Conservation (phyloP, 2,888 invertebrate species). For the Melinaea marsaeus region DNA sequence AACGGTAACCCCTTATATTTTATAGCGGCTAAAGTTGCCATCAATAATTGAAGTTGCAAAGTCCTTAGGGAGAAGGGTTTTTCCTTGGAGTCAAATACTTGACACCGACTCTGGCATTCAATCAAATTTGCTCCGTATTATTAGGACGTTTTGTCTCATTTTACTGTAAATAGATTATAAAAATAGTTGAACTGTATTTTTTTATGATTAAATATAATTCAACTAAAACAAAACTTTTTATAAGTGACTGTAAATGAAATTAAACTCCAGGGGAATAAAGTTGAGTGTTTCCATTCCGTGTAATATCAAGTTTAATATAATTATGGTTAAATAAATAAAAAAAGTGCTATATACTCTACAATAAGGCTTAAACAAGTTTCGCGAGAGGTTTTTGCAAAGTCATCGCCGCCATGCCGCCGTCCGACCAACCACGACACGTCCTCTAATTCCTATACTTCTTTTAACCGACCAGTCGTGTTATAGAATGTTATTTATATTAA, state of each 20-base stretch:
- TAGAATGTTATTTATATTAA: slow-evolving; percentile 56
- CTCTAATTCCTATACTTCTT: slow-evolving; percentile 61
- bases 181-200: background rate
- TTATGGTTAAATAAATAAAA: background rate
- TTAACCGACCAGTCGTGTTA: slow-evolving; percentile 52
- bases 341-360: slow-evolving; percentile 10
- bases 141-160: background rate
- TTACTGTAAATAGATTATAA: background rate
- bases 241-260: background rate
- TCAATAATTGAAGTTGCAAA: slow-evolving; percentile 73
- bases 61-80: slow-evolving; percentile 63
- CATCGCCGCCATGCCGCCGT: slow-evolving; percentile 57
- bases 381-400: slow-evolving; percentile 42
- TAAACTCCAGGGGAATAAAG: background rate
- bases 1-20: slow-evolving; percentile 64
- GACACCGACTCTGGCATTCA: background rate
- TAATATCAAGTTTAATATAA: too few relatives aligned
- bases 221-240: too few relatives aligned
- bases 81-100: background rate
- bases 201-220: too few relatives aligned
- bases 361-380: slow-evolving; percentile 20
- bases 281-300: too few relatives aligned
- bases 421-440: slow-evolving; percentile 54
- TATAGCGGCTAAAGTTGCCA: slow-evolving; percentile 72
- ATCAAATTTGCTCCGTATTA: background rate